Conservation (phyloP, 2,113 vertebrate species). For the Bos indicus region DNA sequence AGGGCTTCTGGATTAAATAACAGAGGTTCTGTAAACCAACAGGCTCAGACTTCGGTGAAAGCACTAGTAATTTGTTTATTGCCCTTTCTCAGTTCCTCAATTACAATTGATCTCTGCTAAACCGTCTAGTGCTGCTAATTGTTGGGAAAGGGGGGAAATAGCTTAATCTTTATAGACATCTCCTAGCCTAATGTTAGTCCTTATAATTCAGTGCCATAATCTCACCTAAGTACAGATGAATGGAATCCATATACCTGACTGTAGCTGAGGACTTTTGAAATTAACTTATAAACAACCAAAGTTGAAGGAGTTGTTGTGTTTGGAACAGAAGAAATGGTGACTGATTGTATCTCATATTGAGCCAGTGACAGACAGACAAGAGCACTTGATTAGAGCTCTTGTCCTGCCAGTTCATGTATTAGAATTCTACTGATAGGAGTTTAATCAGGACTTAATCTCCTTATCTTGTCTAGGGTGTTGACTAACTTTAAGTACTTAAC, state of each 20-base stretch:
- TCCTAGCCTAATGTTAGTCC: conserved; percentile 73
- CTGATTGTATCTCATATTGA: conserved; percentile 80
- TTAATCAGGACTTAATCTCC: conserved; percentile 89
- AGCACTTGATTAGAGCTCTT: conserved; percentile 66
- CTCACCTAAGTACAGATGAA: conserved; percentile 74
- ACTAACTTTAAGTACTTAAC: conserved; percentile 83
- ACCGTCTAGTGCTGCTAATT: conserved; percentile 76
- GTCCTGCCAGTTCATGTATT: conserved; percentile 81
- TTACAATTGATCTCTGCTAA: conserved; percentile 79
- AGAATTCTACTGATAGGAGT: conserved; percentile 85
- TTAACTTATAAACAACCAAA: conserved; percentile 72
- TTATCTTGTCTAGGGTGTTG: conserved; percentile 82
- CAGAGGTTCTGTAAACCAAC: conserved; percentile 79
- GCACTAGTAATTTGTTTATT: conserved; percentile 87
- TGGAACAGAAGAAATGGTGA: conserved; percentile 72
- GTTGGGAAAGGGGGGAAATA: conserved; percentile 69
- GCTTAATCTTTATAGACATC: conserved; percentile 80
- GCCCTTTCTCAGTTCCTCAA: conserved; percentile 76
- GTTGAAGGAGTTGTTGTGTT: conserved; percentile 69
- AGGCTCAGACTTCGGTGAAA: conserved; percentile 77
- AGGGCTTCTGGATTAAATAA: conserved; percentile 80
- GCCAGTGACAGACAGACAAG: conserved; percentile 78
- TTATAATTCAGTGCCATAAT: conserved; percentile 71
- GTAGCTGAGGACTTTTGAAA: conserved; percentile 63
- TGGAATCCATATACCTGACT: conserved; percentile 58